phyloP scores from a whole-genome alignment of 2,797 vertebrate species.

The Etheostoma perlongum region DNA sequence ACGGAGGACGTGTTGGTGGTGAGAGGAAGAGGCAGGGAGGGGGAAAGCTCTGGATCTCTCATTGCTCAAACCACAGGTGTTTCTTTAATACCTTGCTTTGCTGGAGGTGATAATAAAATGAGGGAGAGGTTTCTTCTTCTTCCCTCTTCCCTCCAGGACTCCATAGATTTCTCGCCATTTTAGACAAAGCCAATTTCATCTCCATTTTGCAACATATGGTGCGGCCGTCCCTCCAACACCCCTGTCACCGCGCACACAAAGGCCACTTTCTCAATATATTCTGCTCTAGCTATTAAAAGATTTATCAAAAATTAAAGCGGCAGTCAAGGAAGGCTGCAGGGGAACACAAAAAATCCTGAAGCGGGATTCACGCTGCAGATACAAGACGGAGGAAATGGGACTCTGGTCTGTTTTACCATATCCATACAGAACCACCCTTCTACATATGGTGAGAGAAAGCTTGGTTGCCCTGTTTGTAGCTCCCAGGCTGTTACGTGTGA shows the following conservation, averaged over 20 bases:
- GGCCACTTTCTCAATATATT: slow-evolving; percentile 74
- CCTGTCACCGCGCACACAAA: slow-evolving; percentile 61
- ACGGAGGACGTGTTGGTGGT: slow-evolving; percentile 45
- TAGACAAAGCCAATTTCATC: slow-evolving; percentile 78
- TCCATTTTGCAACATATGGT: slow-evolving; percentile 76
- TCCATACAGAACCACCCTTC: slow-evolving; percentile 74
- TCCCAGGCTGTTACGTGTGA: slow-evolving; percentile 77
- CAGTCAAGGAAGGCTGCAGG: slow-evolving; percentile 66
- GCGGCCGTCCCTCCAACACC: slow-evolving; percentile 58
- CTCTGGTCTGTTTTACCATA: slow-evolving; percentile 64
- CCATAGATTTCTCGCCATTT: slow-evolving; percentile 58
- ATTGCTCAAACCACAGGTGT: slow-evolving; percentile 85
- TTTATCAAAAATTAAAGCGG: slow-evolving; percentile 83
- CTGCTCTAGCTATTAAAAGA: slow-evolving; percentile 75
- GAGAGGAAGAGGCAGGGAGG: slow-evolving; percentile 35
- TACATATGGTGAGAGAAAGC: slow-evolving; percentile 77
- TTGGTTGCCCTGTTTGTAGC: slow-evolving; percentile 71
- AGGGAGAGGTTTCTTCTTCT: slow-evolving; percentile 31
- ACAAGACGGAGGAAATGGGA: slow-evolving; percentile 48
- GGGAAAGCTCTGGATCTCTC: slow-evolving; percentile 66
- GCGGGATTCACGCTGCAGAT: slow-evolving; percentile 55
- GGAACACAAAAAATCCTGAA: slow-evolving; percentile 58
- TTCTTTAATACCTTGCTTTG: slow-evolving; percentile 82
- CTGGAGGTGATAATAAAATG: slow-evolving; percentile 72
- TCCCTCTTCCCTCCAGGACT: slow-evolving; percentile 59